These are phyloP conservation scores for Mystacornis crossleyi DNA, from an alignment of 2,113 vertebrate species.

Conservation along the genomic window DNA sequence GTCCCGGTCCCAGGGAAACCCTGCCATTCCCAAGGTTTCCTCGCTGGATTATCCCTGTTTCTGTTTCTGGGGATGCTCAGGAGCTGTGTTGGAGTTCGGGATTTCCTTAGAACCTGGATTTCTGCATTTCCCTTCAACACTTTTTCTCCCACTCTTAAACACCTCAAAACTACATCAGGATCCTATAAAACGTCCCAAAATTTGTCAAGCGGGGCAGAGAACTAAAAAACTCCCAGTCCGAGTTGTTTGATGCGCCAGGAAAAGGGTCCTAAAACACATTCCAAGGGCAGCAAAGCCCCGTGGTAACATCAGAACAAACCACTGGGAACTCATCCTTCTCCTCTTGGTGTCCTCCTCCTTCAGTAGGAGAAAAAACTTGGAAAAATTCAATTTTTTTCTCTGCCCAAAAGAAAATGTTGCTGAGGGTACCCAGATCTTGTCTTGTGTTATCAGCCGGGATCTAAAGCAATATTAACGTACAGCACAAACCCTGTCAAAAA, in stretches of 20 bases:
- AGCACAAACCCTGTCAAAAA: background rate
- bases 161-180: background rate
- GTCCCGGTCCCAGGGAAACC: background rate
- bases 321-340: fast-evolving
- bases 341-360: background rate
- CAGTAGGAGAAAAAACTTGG: background rate
- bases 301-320: background rate
- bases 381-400: background rate
- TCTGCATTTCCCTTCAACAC: background rate
- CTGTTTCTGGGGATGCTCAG: background rate
- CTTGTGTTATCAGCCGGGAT: fast-evolving
- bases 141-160: background rate
- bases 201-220: background rate
- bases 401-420: background rate
- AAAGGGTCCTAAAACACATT: background rate
- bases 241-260: background rate
- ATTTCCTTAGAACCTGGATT: background rate
- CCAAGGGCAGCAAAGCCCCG: background rate
- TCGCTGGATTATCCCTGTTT: background rate
- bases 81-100: background rate
- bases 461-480: background rate
- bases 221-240: background rate
- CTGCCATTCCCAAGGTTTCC: background rate
- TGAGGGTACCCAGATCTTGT: background rate
- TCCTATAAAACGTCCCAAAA: background rate